Evolutionary conservation across 92 coral and sea anemone species (phyloP), one percentile per base, ranked within the genome.

Genomic region (Hydrozoanthus gracilis): DNA sequence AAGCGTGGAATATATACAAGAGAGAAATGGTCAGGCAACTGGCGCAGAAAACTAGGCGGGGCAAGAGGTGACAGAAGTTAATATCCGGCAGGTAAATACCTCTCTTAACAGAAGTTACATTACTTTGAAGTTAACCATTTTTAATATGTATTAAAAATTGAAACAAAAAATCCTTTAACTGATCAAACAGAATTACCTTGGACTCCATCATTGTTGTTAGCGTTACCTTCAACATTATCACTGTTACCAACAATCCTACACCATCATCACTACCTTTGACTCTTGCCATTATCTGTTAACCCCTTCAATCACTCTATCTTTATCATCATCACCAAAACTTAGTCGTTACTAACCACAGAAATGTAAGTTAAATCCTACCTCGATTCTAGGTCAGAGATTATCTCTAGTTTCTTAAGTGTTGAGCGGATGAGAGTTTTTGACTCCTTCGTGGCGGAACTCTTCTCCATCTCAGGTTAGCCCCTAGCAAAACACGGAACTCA

Each of bases 1-100:
- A n/a, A 56, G 90, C 94, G 69, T 94, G 98, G 98, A 90, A 92
- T 66, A 65, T 94, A 72, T 94, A 94, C 78, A 94, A 94, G 88
- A 90, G 90, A 15, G 94, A 94, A 45, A 86, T 94, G 47, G 83
- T 94, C 4, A 90, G 79, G 55, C 86, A 90, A 27, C 73, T 94
- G 47, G 94, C 94, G 11, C 73, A 87, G 47, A 84, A 75, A 79
- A 45, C 83, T 5, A 91, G 86, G 49, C 50, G 70, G 71, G 80
- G 71, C 49, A 50, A 13, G 20, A 83, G 76, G 7, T 83, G 61
- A 72, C 87, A 51, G 61, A 45, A 72, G 78, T 16, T 44, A 55
- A 5, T 66, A 17, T 16, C 71, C 27, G 71, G 71, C 44, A 5
- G 12, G 71, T 66, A 17, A 66, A n/a, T 9, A 66, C 16, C 27